These are phyloP conservation scores for Osmerus mordax DNA, from an alignment of 2,113 vertebrate species.

Conservation along the genomic window DNA sequence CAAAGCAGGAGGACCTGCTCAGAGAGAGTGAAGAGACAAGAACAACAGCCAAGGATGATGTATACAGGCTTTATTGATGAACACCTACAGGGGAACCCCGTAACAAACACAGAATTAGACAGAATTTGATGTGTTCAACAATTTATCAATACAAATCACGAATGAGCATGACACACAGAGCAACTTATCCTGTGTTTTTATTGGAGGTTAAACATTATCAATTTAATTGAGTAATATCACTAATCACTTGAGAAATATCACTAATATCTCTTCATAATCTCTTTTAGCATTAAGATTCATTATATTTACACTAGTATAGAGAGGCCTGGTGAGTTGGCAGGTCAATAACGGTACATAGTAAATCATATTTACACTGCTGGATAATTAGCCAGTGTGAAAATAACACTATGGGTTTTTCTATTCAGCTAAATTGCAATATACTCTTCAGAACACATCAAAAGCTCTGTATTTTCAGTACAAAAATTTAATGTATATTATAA, in stretches of 20 bases:
- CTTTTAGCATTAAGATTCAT: neutral
- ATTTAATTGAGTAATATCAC: no score
- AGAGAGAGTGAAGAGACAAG: neutral
- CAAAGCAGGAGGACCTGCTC: neutral
- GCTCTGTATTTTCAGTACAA: no score
- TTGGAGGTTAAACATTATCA: no score
- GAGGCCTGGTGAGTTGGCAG: slow-evolving; percentile 19
- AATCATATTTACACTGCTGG: slow-evolving; percentile 30
- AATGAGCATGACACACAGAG: slow-evolving; percentile 26
- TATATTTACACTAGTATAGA: neutral
- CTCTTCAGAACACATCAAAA: no score
- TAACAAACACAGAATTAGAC: slow-evolving; percentile 11
- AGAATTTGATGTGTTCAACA: neutral
- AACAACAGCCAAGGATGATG: slow-evolving; percentile 11
- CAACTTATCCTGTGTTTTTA: neutral
- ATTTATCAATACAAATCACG: slow-evolving; percentile 28
- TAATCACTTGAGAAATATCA: neutral
- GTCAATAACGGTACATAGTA: slow-evolving; percentile 16
- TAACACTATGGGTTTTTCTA: neutral
- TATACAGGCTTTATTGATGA: slow-evolving; percentile 42
- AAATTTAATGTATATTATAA: slow-evolving; percentile 5
- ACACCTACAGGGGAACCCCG: slow-evolving; percentile 13
- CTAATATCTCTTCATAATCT: neutral
- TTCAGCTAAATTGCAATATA: neutral
- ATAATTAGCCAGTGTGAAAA: neutral